A percentile compares a stretch with the other conserved stretches of the same genome.
phyloP scores from a whole-genome alignment of 2,113 vertebrate species.

The Misgurnus mizolepis region DNA sequence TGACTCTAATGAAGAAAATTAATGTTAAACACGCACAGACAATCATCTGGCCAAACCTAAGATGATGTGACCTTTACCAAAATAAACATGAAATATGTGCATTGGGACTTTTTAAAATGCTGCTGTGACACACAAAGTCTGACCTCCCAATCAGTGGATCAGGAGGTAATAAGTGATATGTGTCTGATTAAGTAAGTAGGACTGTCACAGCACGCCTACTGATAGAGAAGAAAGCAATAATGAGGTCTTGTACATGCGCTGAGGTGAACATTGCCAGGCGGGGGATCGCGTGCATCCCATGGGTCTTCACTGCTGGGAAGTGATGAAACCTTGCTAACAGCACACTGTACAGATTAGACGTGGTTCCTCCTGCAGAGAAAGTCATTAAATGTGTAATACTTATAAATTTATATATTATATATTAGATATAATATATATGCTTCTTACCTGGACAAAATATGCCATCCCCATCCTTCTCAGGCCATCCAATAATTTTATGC shows the following conservation, averaged over 20 bases:
- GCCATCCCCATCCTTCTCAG: conserved; percentile 66
- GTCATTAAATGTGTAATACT: conserved; percentile 5
- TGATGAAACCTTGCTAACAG: conserved; percentile 68
- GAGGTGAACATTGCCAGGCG: conserved; percentile 74
- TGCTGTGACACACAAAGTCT: conserved; percentile 30
- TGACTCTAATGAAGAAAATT: conserved; percentile 64
- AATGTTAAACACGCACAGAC: conserved; percentile 17
- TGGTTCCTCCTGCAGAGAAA: conserved; percentile 66
- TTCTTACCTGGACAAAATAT: conserved; percentile 73
- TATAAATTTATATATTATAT: no score
- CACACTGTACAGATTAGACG: conserved; percentile 75
- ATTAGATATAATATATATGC: no score
- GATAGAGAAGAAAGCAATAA: not conserved
- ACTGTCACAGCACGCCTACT: not conserved
- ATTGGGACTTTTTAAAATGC: conserved; percentile 10
- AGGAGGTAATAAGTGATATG: conserved; percentile 33
- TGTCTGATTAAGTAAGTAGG: conserved; percentile 23
- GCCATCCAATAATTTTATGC: conserved; percentile 70
- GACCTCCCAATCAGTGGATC: conserved; percentile 11
- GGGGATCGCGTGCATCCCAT: conserved; percentile 67
- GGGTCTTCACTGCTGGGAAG: conserved; percentile 74
- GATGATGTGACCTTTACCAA: conserved; percentile 14
- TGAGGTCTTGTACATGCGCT: conserved; percentile 62
- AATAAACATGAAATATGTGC: conserved; percentile 6
- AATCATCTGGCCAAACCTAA: conserved; percentile 7